A percentile compares a stretch with the other conserved stretches of the same genome.
Evolutionary conservation across 1,140 invertebrate species (phyloP).

Genomic region (Galendromus occidentalis): DNA sequence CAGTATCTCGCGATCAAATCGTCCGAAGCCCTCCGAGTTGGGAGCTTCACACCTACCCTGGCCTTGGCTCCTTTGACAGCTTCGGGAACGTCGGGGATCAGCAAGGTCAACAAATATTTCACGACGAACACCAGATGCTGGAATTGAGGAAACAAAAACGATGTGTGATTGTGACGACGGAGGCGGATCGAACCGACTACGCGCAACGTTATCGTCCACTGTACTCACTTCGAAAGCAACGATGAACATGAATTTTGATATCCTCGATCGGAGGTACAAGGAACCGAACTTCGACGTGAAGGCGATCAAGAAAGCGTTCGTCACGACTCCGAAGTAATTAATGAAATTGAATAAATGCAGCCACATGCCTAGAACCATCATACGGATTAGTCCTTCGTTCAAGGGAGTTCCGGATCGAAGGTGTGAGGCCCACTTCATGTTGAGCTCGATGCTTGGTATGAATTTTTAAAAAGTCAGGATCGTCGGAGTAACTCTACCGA

Average conservation of each 20-base stretch:
- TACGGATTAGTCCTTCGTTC: too few relatives aligned
- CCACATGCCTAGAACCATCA: conserved; percentile 32
- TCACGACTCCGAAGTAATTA: conserved; percentile 29
- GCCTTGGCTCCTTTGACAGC: conserved; percentile 23
- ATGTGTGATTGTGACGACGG: too few relatives aligned
- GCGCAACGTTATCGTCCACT: too few relatives aligned
- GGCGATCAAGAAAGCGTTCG: conserved; percentile 30
- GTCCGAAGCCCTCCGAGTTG: not conserved
- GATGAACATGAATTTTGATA: conserved; percentile 25
- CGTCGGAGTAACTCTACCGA: conserved; percentile 23
- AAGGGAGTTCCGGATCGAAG: too few relatives aligned
- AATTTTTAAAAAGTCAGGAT: not conserved
- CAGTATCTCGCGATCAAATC: not conserved
- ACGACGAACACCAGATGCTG: conserved; percentile 30
- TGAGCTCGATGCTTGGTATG: too few relatives aligned
- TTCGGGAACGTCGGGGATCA: conserved; percentile 28
- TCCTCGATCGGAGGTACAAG: conserved; percentile 16
- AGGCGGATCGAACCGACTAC: too few relatives aligned
- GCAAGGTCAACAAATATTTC: conserved; percentile 26
- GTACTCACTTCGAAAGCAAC: conserved; percentile 29
- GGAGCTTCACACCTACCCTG: conserved; percentile 21
- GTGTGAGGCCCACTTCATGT: too few relatives aligned
- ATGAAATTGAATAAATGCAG: conserved; percentile 28
- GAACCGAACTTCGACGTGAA: conserved; percentile 29
- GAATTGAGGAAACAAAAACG: too few relatives aligned